A percentile compares a stretch with the other conserved stretches of the same genome.
Evolutionary conservation across 2,113 vertebrate species (phyloP).

Genomic region (Pollachius pollachius): DNA sequence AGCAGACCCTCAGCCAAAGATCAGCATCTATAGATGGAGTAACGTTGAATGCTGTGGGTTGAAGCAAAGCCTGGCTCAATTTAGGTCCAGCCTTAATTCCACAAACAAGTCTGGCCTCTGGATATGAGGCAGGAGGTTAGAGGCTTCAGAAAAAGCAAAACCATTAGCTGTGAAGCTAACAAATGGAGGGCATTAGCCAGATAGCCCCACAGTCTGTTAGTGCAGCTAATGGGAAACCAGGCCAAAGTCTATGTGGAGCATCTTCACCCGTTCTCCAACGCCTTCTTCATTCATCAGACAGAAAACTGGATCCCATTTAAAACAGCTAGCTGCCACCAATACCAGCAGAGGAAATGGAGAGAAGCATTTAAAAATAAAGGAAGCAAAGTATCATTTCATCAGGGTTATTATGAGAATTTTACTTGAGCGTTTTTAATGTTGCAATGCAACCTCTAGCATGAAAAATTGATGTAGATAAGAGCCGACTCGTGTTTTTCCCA

Average conservation of each 20-base stretch:
- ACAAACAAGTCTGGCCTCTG: slow-evolving; percentile 23
- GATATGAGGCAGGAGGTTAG: slow-evolving; percentile 38
- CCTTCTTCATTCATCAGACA: slow-evolving; percentile 42
- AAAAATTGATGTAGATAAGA: slow-evolving; percentile 11
- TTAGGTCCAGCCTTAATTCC: slow-evolving; percentile 58
- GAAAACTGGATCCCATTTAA: slow-evolving; percentile 31
- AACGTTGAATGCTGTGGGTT: slow-evolving; percentile 38
- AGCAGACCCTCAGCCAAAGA: neutral
- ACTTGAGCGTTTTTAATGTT: neutral
- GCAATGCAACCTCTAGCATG: neutral
- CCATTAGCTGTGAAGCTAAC: slow-evolving; percentile 73
- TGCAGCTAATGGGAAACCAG: slow-evolving; percentile 58
- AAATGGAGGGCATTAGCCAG: slow-evolving; percentile 73
- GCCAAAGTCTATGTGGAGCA: slow-evolving; percentile 53
- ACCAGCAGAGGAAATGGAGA: too few species aligned
- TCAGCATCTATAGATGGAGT: slow-evolving; percentile 34
- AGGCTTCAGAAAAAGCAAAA: slow-evolving; percentile 48
- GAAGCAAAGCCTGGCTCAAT: slow-evolving; percentile 44
- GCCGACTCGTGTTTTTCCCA: neutral
- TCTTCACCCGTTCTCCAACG: slow-evolving; percentile 43
- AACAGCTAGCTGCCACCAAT: slow-evolving; percentile 4
- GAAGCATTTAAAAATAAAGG: neutral
- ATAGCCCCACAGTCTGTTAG: slow-evolving; percentile 41
- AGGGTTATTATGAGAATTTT: too few species aligned
- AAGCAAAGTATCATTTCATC: neutral